A percentile compares a stretch with the other conserved stretches of the same genome.
Evolutionary conservation across 2,113 vertebrate species (phyloP).

Genomic region (Myotis yumanensis): DNA sequence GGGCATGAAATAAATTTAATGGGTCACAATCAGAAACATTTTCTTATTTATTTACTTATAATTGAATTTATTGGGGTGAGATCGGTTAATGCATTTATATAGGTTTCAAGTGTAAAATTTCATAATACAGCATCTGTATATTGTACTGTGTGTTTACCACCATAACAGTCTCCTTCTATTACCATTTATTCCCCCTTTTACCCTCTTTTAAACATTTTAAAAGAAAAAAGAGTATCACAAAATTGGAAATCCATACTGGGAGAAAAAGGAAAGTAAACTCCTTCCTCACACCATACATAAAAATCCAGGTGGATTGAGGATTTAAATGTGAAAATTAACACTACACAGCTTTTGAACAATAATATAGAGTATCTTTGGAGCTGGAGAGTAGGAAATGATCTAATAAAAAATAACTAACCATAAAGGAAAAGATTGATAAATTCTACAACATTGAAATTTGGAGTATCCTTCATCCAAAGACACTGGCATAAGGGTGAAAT

Average conservation of each 20-base stretch:
- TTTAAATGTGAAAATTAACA: conserved; percentile 3
- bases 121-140: not conserved
- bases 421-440: not conserved
- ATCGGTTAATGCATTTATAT: not conserved
- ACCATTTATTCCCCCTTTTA: not conserved
- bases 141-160: not conserved
- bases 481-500: not conserved
- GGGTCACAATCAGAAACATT: not conserved
- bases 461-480: conserved; percentile 12
- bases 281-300: not conserved
- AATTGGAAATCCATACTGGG: not conserved
- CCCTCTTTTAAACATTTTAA: not conserved
- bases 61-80: not conserved
- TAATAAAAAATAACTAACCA: not conserved
- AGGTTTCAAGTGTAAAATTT: not conserved
- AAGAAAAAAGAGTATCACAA: not conserved
- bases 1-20: not conserved
- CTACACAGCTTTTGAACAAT: not conserved
- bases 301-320: not conserved
- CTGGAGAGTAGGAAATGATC: not conserved
- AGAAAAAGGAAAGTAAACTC: not conserved
- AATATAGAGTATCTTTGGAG: not conserved
- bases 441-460: conserved; percentile 19
- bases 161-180: not conserved
- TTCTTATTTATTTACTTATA: not conserved